These are phyloP conservation scores for Oryzaephilus surinamensis DNA, from an alignment of 1,140 invertebrate species.

Conservation along the genomic window DNA sequence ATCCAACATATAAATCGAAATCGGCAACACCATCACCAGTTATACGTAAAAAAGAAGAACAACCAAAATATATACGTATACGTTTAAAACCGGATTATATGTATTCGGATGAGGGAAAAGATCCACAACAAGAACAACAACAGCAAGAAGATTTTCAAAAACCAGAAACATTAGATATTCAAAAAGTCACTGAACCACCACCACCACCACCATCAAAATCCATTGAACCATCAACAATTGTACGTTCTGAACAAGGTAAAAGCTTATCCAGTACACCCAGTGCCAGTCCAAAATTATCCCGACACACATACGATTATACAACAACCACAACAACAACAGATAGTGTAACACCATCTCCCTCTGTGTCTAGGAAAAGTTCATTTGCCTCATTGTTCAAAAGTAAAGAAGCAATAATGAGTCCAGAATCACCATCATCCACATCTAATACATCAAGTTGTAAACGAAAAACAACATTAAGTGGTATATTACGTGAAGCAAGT, in stretches of 20 bases:
- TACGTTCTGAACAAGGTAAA: conserved; percentile 38
- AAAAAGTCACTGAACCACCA: conserved; percentile 6
- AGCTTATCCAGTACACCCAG: conserved; percentile 30
- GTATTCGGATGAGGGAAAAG: conserved; percentile 44
- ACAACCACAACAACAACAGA: conserved; percentile 6
- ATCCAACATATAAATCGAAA: conserved; percentile 17
- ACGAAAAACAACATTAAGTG: conserved; percentile 25
- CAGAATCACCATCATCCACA: conserved; percentile 57
- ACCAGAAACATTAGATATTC: conserved; percentile 19
- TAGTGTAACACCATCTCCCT: conserved; percentile 44
- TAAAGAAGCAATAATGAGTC: conserved; percentile 46
- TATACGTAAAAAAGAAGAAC: conserved; percentile 25
- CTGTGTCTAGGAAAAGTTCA: conserved; percentile 63
- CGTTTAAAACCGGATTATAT: conserved; percentile 53
- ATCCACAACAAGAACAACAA: conserved; percentile 31
- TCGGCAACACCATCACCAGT: conserved; percentile 22
- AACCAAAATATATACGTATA: conserved; percentile 50
- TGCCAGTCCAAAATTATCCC: conserved; percentile 26
- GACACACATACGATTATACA: conserved; percentile 39
- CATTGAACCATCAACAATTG: conserved; percentile 31
- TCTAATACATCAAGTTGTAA: conserved; percentile 15
- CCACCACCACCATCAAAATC: conserved; percentile 1
- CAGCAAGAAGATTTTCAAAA: conserved; percentile 19
- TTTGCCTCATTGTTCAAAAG: conserved; percentile 68
- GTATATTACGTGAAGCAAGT: conserved; percentile 31